Conservation (phyloP, 2,888 invertebrate species). For the Baronia brevicornis region DNA sequence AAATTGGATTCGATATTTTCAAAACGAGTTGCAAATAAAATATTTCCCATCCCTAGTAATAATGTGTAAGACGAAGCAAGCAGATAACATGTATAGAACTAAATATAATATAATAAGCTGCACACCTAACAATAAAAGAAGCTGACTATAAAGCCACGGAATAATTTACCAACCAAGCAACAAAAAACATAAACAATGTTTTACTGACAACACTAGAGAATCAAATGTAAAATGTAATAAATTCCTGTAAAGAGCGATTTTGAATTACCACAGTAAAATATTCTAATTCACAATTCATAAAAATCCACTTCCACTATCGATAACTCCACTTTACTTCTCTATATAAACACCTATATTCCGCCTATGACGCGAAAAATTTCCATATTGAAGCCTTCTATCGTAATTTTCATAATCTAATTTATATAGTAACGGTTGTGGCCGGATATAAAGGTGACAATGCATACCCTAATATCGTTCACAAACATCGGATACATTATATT, state of each 20-base stretch:
- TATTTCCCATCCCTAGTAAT: conserved; percentile 25
- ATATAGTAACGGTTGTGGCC: conserved; percentile 57
- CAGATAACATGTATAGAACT: too few species aligned
- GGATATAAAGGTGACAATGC: conserved; percentile 51
- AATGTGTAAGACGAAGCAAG: too few species aligned
- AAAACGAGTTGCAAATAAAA: conserved; percentile 44
- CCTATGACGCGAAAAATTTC: conserved; percentile 36
- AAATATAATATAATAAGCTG: too few species aligned
- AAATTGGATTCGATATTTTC: conserved; percentile 43
- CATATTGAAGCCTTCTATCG: conserved; percentile 48
- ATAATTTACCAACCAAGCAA: too few species aligned
- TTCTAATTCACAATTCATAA: conserved; percentile 50
- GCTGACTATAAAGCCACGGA: too few species aligned
- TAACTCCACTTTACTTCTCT: conserved; percentile 42
- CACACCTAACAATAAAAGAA: too few species aligned
- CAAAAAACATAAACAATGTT: too few species aligned
- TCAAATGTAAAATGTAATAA: too few species aligned
- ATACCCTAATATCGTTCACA: conserved; percentile 53
- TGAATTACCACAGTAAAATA: conserved; percentile 38
- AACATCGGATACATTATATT: conserved; percentile 34
- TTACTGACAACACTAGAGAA: too few species aligned
- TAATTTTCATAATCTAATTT: conserved; percentile 48
- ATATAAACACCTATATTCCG: conserved; percentile 40
- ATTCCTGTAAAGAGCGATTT: too few species aligned
- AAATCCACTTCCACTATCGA: conserved; percentile 49